Conservation (phyloP, 1,140 invertebrate genomes). For the Ceratosolen fusciceps region DNA sequence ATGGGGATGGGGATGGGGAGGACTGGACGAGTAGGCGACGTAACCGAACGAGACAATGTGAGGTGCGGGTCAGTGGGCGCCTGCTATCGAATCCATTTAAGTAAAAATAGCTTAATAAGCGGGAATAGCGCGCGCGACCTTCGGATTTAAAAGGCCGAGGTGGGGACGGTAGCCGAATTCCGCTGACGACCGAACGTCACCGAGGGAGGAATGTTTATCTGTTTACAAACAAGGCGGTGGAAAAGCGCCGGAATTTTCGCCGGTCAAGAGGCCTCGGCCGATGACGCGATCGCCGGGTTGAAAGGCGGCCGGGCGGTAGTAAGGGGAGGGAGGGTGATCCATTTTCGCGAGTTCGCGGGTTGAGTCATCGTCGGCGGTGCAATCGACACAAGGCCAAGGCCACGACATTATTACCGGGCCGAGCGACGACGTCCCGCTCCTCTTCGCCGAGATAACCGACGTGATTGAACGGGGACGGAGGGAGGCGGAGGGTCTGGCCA, state of each 20-base stretch:
- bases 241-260: not conserved
- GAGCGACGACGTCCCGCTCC: too few relatives aligned
- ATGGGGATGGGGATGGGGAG: too few relatives aligned
- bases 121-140: not conserved
- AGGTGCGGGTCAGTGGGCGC: too few relatives aligned
- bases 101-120: conserved; percentile 7
- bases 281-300: not conserved
- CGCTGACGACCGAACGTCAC: not conserved
- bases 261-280: not conserved
- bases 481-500: too few relatives aligned
- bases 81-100: not conserved
- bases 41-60: conserved; percentile 1
- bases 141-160: not conserved
- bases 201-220: conserved; percentile 9
- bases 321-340: too few relatives aligned
- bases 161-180: not conserved
- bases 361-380: conserved; percentile 8
- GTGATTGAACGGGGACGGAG: too few relatives aligned
- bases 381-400: conserved; percentile 34
- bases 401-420: not conserved
- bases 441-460: not conserved
- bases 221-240: not conserved
- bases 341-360: conserved; percentile 20
- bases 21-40: too few relatives aligned
- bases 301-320: too few relatives aligned